A percentile compares a stretch with the other conserved stretches of the same genome.
Evolutionary conservation across 2,888 invertebrate species (phyloP).

Genomic region (Barypeithes pellucidus): DNA sequence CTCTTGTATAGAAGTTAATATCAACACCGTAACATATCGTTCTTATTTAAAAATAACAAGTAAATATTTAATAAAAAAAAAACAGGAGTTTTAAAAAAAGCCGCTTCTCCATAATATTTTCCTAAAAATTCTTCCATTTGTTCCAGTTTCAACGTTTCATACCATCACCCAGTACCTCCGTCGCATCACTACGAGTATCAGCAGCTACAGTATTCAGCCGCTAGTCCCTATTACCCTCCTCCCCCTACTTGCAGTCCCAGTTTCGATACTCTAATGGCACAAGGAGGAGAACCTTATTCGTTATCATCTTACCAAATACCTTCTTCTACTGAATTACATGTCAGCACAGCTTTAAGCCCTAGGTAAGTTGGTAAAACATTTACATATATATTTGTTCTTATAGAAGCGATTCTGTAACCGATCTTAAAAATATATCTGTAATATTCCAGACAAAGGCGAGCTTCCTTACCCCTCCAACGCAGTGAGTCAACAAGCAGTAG

Average conservation of each 20-base stretch:
- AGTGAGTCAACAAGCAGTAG: conserved; percentile 87
- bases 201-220: conserved; percentile 72
- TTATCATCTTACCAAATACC: conserved; percentile 72
- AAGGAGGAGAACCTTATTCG: conserved; percentile 75
- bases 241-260: conserved; percentile 75
- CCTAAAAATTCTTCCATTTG: background rate
- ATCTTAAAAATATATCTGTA: too few relatives aligned
- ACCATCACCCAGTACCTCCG: conserved; percentile 72
- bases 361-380: conserved; percentile 61
- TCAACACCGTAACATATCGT: too few relatives aligned
- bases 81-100: too few relatives aligned
- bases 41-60: too few relatives aligned
- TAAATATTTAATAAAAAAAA: too few relatives aligned
- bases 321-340: conserved; percentile 79
- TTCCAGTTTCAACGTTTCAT: conserved; percentile 79
- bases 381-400: too few relatives aligned
- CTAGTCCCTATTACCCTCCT: conserved; percentile 74
- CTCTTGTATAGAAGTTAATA: too few relatives aligned
- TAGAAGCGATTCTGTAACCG: too few relatives aligned
- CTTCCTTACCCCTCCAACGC: conserved; percentile 85
- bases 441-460: conserved; percentile 76
- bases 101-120: too few relatives aligned
- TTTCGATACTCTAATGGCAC: conserved; percentile 72
- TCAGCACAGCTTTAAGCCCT: conserved; percentile 77
- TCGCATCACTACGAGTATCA: conserved; percentile 77